Percentiles rank a stretch among this genome's conserved stretches.
Evolutionary conservation across 2,888 invertebrate species (phyloP).

Genomic region (Heliconius aoede): DNA sequence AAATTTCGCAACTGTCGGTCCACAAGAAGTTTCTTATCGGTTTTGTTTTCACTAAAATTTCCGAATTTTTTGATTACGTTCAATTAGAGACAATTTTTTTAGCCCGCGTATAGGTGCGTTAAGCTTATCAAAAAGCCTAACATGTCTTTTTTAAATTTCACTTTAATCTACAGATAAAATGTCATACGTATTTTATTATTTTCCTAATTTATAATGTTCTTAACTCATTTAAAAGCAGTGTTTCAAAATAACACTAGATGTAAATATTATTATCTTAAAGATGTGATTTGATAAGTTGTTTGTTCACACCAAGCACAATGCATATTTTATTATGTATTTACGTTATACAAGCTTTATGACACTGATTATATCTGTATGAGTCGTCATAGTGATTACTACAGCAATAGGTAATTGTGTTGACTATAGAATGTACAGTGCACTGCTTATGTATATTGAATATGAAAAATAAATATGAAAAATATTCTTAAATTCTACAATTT

Average conservation of each 20-base stretch:
- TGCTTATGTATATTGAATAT: too few relatives aligned
- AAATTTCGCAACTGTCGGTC: too few relatives aligned
- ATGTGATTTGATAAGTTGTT: slow-evolving; percentile 7
- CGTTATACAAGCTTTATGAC: slow-evolving; percentile 5
- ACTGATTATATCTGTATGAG: slow-evolving; percentile 15
- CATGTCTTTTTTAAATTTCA: too few relatives aligned
- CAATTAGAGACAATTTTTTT: too few relatives aligned
- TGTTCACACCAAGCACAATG: slow-evolving; percentile 6
- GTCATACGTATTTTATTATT: neutral
- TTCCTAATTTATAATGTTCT: neutral
- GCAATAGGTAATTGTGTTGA: neutral
- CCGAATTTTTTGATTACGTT: too few relatives aligned
- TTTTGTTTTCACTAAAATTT: too few relatives aligned
- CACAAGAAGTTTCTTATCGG: too few relatives aligned
- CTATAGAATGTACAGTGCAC: neutral
- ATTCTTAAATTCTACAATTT: too few relatives aligned
- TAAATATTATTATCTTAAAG: slow-evolving; percentile 9
- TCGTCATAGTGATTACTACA: slow-evolving; percentile 5
- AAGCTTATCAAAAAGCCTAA: too few relatives aligned
- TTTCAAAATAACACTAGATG: neutral
- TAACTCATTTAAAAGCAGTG: neutral
- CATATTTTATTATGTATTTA: slow-evolving; percentile 6
- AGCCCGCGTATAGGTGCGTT: too few relatives aligned
- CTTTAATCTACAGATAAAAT: too few relatives aligned
- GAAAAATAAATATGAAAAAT: too few relatives aligned